Conservation (phyloP, 2,113 vertebrate genomes). For the Poecilia latipinna region DNA sequence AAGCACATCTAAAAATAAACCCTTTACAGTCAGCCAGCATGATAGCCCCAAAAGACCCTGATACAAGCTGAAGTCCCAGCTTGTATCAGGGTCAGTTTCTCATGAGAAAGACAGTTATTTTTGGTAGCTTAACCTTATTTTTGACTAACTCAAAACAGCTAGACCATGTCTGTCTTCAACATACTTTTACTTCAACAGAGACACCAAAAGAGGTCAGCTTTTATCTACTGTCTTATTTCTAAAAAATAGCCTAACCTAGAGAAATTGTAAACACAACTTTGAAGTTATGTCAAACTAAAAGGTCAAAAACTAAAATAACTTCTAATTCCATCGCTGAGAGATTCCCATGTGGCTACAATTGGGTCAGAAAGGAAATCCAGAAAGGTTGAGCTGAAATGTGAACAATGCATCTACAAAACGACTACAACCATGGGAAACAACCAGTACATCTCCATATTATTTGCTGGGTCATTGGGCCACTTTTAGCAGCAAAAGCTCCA, state of each 20-base stretch:
- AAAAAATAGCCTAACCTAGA: slow-evolving; percentile 17
- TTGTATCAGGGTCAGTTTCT: neutral
- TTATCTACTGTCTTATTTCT: slow-evolving; percentile 3
- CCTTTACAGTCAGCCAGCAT: neutral
- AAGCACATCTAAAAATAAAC: neutral
- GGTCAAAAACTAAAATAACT: slow-evolving; percentile 6
- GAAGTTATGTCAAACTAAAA: slow-evolving; percentile 6
- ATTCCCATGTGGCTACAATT: slow-evolving; percentile 2
- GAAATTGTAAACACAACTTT: slow-evolving; percentile 3
- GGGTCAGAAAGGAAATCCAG: neutral
- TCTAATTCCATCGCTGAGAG: neutral
- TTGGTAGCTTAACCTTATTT: slow-evolving; percentile 1
- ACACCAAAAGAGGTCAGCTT: slow-evolving; percentile 3
- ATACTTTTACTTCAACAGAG: slow-evolving; percentile 16
- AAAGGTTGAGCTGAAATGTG: neutral
- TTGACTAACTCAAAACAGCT: slow-evolving; percentile 19
- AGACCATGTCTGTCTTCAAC: slow-evolving; percentile 5
- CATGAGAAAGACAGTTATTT: too few relatives aligned
- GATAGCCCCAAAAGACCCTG: neutral
- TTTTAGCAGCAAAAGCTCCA: too few relatives aligned
- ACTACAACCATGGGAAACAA: too few relatives aligned
- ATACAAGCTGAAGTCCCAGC: neutral
- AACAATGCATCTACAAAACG: neutral
- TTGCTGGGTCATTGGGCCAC: too few relatives aligned
- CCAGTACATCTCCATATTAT: too few relatives aligned